Conservation (phyloP, 2,797 vertebrate genomes). For the Acanthornis magna region DNA sequence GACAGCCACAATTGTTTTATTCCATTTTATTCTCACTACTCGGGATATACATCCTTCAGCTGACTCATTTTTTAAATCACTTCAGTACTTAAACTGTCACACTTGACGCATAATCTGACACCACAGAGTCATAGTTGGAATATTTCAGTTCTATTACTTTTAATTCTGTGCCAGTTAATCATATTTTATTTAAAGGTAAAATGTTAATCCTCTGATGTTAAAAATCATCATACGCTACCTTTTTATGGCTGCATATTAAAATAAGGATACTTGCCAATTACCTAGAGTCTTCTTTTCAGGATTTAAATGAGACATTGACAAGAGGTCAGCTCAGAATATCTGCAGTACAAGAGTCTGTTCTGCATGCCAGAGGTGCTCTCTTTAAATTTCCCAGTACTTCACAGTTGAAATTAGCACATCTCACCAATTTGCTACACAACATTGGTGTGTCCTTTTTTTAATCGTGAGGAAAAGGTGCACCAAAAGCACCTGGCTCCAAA, state of each 20-base stretch:
- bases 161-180: constrained; percentile 55
- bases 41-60: constrained; percentile 12
- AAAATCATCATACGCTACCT: constrained; percentile 50
- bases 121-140: constrained; percentile 50
- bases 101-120: constrained; percentile 38
- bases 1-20: background rate
- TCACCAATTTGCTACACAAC: background rate
- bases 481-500: background rate
- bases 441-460: background rate
- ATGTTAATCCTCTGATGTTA: constrained; percentile 60
- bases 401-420: background rate
- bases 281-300: background rate
- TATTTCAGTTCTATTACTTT: constrained; percentile 57
- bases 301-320: constrained; percentile 20
- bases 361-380: background rate
- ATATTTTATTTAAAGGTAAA: constrained; percentile 66
- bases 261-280: constrained; percentile 27
- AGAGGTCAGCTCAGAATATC: constrained; percentile 20
- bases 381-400: background rate
- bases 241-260: constrained; percentile 19
- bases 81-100: constrained; percentile 39
- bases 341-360: background rate
- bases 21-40: constrained; percentile 7
- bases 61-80: constrained; percentile 45
- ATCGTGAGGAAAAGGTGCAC: background rate